Conservation (phyloP, 2,888 invertebrate genomes). For the Glyphotaelius pellucidus region DNA sequence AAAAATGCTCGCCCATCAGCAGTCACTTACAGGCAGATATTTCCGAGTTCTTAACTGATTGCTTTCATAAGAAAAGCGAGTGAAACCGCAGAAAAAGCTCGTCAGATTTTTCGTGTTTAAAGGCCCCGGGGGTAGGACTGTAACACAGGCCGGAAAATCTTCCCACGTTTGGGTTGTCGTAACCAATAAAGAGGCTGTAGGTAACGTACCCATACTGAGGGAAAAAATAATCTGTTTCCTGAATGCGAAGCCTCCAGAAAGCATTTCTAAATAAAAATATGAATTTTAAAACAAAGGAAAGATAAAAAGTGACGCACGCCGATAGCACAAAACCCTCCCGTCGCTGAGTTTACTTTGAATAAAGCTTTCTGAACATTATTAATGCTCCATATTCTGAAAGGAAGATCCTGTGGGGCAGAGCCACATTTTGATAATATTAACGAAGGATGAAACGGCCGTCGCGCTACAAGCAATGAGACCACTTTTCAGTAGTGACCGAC, state of each 20-base stretch:
- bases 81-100: background rate
- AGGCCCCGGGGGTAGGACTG: background rate
- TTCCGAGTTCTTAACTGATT: background rate
- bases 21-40: too few species aligned
- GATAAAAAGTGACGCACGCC: background rate
- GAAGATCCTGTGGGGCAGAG: too few species aligned
- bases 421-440: too few species aligned
- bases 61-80: background rate
- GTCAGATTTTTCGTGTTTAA: background rate
- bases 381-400: background rate
- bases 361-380: background rate
- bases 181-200: background rate
- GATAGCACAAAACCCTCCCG: background rate
- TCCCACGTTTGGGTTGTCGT: background rate
- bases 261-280: background rate
- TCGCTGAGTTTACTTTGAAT: background rate
- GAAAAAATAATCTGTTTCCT: background rate
- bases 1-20: too few species aligned
- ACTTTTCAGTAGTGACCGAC: too few species aligned
- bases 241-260: background rate
- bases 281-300: background rate
- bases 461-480: too few species aligned
- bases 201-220: background rate
- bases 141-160: slow-evolving; percentile 14
- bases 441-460: too few species aligned